phyloP scores from a whole-genome alignment of 2,888 invertebrate species.

The Coremacera marginata region DNA sequence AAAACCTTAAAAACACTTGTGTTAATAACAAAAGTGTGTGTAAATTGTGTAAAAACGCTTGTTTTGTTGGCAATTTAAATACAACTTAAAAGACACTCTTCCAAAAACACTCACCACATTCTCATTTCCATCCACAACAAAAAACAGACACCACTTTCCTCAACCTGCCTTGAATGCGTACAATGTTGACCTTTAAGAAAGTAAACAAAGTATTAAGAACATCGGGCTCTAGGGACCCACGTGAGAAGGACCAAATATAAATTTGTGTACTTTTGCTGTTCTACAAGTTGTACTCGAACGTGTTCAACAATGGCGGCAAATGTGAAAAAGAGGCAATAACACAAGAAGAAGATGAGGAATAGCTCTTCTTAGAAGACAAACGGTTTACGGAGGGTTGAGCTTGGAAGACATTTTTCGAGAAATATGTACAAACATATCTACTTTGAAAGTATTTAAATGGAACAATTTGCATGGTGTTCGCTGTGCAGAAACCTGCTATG shows the following conservation, averaged over 20 bases:
- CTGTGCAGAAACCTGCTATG: too few species aligned
- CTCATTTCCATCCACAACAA: background rate
- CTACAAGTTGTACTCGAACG: constrained; percentile 20
- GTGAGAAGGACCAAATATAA: constrained; percentile 3
- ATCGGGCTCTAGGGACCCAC: constrained; percentile 17
- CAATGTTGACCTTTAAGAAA: constrained; percentile 18
- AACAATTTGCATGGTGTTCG: too few species aligned
- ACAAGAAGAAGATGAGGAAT: too few species aligned
- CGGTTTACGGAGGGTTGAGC: too few species aligned
- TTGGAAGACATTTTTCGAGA: too few species aligned
- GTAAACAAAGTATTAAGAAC: background rate
- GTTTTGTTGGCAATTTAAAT: constrained; percentile 27
- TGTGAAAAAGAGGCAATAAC: background rate
- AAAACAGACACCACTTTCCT: background rate
- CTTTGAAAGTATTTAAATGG: too few species aligned
- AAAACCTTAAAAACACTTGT: constrained; percentile 41
- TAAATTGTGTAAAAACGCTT: constrained; percentile 47
- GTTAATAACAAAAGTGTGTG: constrained; percentile 43
- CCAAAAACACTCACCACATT: background rate
- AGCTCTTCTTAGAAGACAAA: too few species aligned
- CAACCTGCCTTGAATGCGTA: background rate
- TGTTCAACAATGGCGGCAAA: constrained; percentile 20
- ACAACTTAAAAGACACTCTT: background rate
- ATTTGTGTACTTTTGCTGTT: constrained; percentile 19
- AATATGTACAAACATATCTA: too few species aligned